Evolutionary conservation across 2,888 invertebrate genomes (phyloP), one percentile per base, ranked within the genome.

Genomic region (Leucoptera coffeella): DNA sequence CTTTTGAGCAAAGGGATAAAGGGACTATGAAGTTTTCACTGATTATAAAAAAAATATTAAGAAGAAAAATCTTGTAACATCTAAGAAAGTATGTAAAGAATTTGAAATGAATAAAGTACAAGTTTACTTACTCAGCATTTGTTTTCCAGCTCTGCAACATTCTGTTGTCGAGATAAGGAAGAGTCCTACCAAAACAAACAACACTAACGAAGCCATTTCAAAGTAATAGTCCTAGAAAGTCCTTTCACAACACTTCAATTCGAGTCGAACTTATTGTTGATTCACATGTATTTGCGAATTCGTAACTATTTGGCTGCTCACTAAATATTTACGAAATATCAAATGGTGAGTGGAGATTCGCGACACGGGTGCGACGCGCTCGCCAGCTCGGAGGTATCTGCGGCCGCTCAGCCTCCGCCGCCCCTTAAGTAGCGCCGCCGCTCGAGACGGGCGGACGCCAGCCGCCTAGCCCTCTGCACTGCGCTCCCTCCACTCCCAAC

Each of bases 301-400:
- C 69, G 69, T 61, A 67, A 67, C 67, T 60, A 65, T n/a, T n/a
- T n/a, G n/a, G n/a, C n/a, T 62, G 57, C 54, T 40, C 60, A 64
- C 65, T 64, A 53, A 54, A 50, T 24, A 58, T 67, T 67, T 67
- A 69, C 69, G 67, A 69, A 67, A 65, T 67, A 49, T 67, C 65
- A 52, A 61, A 57, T 51, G 57, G 37, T 35, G 29, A 41, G 61
- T 56, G 59, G 59, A 53, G 64, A 62, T 64, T 65, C 67, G 59
- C 67, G 65, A 27, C n/a, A n/a, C 60, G 36, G 41, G 67, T 67
- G 67, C 62, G 41, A 60, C 62, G 64, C 67, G 55, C 65, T 69
- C 67, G 47, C 59, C 65, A 57, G 59, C 45, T 45, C 50, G 45
- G 45, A 53, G 53, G 50, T 43, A 48, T 61, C 47, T 62, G 57